Evolutionary conservation across 2,113 vertebrate genomes (phyloP).

Genomic region (Phyllostomus hastatus): DNA sequence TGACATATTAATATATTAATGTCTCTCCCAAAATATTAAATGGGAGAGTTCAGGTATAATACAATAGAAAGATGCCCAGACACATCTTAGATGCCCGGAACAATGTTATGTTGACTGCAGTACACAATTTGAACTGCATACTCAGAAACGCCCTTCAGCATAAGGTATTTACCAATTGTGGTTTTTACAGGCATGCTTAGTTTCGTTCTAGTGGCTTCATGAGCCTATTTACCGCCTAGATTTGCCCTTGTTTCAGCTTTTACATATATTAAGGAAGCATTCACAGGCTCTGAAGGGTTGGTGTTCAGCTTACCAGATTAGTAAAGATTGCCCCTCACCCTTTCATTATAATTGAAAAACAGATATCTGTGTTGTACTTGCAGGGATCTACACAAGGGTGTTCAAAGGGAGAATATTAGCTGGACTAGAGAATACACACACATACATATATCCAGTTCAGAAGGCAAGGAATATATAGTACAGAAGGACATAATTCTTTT

Average conservation of each 20-base stretch:
- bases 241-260: slow-evolving; percentile 15
- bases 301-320: not conserved
- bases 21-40: not conserved
- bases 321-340: not conserved
- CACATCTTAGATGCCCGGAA: not conserved
- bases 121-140: not conserved
- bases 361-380: not conserved
- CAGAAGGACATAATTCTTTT: not conserved
- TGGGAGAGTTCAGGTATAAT: not conserved
- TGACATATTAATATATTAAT: not conserved
- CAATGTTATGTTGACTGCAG: not conserved
- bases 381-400: not conserved
- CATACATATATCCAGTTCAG: not conserved
- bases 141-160: not conserved
- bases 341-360: slow-evolving; percentile 8
- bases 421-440: not conserved
- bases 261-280: not conserved
- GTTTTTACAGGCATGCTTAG: not conserved
- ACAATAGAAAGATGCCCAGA: not conserved
- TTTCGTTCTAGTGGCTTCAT: not conserved
- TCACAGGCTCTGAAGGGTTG: not conserved
- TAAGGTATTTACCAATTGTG: not conserved
- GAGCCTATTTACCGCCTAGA: not conserved
- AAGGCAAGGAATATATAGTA: not conserved
- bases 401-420: not conserved